Conservation (phyloP, 2,888 invertebrate genomes). For the Hyposoter didymator region DNA sequence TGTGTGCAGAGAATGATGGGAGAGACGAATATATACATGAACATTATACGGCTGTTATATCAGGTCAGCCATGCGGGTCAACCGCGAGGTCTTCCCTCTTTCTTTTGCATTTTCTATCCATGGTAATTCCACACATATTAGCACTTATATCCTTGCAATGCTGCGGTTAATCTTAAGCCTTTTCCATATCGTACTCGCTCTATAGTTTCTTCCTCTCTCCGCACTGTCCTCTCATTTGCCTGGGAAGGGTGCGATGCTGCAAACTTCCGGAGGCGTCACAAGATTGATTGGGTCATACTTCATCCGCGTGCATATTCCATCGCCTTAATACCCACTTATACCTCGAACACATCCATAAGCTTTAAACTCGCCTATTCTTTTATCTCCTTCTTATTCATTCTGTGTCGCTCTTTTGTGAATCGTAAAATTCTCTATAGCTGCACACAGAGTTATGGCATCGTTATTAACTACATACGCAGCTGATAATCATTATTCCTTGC, state of each 20-base stretch:
- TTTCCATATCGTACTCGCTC: slow-evolving; percentile 9
- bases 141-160: slow-evolving; percentile 49
- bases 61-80: slow-evolving; percentile 57
- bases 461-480: slow-evolving; percentile 17
- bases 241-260: slow-evolving; percentile 53
- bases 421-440: slow-evolving; percentile 43
- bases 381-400: background rate
- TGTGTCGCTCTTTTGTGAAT: slow-evolving; percentile 44
- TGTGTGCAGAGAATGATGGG: slow-evolving; percentile 66
- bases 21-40: slow-evolving; percentile 60
- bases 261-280: slow-evolving; percentile 66
- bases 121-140: slow-evolving; percentile 55
- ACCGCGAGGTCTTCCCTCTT: slow-evolving; percentile 54
- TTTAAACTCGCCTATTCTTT: slow-evolving; percentile 44
- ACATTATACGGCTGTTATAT: slow-evolving; percentile 8
- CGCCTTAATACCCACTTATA: slow-evolving; percentile 62
- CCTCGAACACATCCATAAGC: slow-evolving; percentile 44
- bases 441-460: background rate
- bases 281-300: slow-evolving; percentile 66
- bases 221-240: slow-evolving; percentile 37
- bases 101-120: slow-evolving; percentile 36
- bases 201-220: background rate
- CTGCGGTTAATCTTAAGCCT: slow-evolving; percentile 56
- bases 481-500: slow-evolving; percentile 42
- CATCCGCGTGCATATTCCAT: slow-evolving; percentile 47